Evolutionary conservation across 2,797 vertebrate genomes (phyloP), one percentile per base, ranked within the genome.

Genomic region (Thaleichthys pacificus): DNA sequence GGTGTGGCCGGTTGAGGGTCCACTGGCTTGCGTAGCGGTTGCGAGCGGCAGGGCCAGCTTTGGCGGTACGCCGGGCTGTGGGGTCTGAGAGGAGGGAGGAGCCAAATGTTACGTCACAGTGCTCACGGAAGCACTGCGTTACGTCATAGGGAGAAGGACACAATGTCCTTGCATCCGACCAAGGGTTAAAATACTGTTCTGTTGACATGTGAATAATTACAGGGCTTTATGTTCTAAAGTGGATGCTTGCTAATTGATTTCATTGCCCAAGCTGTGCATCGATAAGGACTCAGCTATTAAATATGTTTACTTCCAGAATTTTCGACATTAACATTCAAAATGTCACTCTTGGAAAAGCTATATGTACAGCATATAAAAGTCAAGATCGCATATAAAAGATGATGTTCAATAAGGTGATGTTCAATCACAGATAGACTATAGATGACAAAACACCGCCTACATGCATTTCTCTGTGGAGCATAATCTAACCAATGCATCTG

Each of bases 21-120:
- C 97, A 99, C 89, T 99, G 97, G 87, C 97, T 99, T 75, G 97
- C 97, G 0, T 99, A 99, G 77, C 97, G 95, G 86, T 96, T 99
- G 76, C 97, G 94, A 0, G 96, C 91, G 0, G 96, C 94, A 4
- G 97, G 96, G 17, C 96, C 96, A 0, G 96, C 94, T 88, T 99
- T 99, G 77, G 95, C 96, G 0, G 93, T 97, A 81, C 96, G 95
- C 69, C 97, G 95, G 14, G 97, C 95, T 42, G 97, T 99, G 4
- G 97, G 97, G 85, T 99, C 97, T 99, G 91, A 17, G 58, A 51
- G 60, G 0, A 22, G n/a, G 30, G 11, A 70, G 51, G 7, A 71
- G 5, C 0, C 12, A 14, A 1, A 57, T 68, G 3, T 38, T 42
- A 26, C 1, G 49, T 66, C 19, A 32, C 30, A 56, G 19, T 26